Evolutionary conservation across 2,113 vertebrate genomes (phyloP).

Genomic region (Brachypteracias leptosomus): DNA sequence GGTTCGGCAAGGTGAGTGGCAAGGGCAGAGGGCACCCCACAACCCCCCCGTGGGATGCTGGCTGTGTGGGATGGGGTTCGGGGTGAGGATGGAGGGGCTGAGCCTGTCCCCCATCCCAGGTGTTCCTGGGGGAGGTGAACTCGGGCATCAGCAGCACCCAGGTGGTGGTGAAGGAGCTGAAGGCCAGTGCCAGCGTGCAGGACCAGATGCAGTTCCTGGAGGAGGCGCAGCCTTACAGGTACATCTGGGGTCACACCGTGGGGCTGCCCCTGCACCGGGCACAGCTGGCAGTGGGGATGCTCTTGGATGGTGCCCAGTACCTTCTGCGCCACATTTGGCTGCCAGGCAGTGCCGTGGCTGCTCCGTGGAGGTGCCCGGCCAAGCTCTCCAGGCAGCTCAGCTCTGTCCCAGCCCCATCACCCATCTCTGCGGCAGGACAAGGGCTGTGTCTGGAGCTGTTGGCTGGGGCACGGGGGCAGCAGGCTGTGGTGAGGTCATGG

Average conservation of each 20-base stretch:
- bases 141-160: conserved; percentile 83
- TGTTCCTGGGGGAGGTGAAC: conserved; percentile 92
- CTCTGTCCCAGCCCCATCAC: rapidly evolving
- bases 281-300: not conserved
- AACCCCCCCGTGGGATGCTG: rapidly evolving
- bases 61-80: no score
- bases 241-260: not conserved
- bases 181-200: conserved; percentile 84
- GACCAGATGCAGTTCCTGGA: conserved; percentile 95
- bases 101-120: conserved; percentile 62
- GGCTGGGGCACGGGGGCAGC: not conserved
- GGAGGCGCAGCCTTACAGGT: conserved; percentile 91
- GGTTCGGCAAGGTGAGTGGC: conserved; percentile 92
- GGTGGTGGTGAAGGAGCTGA: conserved; percentile 95
- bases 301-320: no score
- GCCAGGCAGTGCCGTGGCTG: rapidly evolving
- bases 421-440: rapidly evolving
- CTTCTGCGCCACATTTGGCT: rapidly evolving
- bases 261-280: not conserved
- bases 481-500: conserved; percentile 5
- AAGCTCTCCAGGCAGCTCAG: not conserved
- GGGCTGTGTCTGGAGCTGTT: not conserved
- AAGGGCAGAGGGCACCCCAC: not conserved
- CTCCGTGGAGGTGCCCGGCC: not conserved
- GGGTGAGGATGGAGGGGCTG: not conserved